Percentiles rank a stretch among this genome's conserved stretches.
Evolutionary conservation across 2,113 vertebrate genomes (phyloP).

Genomic region (Bubalus kerabau): DNA sequence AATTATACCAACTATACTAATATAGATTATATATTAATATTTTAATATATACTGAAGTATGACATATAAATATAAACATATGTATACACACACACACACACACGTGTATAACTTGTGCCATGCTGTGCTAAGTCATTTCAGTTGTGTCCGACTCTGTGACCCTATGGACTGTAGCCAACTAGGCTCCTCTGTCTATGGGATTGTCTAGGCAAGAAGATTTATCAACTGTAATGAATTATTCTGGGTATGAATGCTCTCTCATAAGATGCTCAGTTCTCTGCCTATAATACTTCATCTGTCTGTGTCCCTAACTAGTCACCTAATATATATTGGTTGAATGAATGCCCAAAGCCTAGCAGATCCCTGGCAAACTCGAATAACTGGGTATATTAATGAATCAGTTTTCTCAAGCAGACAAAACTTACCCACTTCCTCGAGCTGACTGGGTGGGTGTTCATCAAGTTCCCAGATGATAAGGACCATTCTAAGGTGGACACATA

Average conservation of each 20-base stretch:
- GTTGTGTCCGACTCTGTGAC: background rate
- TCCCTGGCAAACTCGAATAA: background rate
- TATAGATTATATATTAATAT: background rate
- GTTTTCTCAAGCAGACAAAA: background rate
- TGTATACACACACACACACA: background rate
- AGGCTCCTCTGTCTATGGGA: background rate
- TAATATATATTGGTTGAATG: background rate
- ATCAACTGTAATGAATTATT: background rate
- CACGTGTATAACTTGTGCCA: background rate
- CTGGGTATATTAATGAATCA: background rate
- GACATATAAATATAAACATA: background rate
- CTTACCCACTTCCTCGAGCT: background rate
- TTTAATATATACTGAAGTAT: background rate
- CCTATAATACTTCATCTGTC: background rate
- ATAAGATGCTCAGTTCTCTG: background rate
- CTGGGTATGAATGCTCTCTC: background rate
- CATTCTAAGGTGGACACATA: background rate
- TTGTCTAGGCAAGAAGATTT: background rate
- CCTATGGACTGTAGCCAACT: background rate
- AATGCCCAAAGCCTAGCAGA: background rate
- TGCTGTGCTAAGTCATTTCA: background rate
- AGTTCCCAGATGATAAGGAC: background rate
- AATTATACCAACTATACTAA: background rate
- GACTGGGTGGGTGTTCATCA: background rate
- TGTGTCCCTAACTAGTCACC: background rate